Conservation (phyloP, 2,113 vertebrate genomes). For the Raja brachyura region DNA sequence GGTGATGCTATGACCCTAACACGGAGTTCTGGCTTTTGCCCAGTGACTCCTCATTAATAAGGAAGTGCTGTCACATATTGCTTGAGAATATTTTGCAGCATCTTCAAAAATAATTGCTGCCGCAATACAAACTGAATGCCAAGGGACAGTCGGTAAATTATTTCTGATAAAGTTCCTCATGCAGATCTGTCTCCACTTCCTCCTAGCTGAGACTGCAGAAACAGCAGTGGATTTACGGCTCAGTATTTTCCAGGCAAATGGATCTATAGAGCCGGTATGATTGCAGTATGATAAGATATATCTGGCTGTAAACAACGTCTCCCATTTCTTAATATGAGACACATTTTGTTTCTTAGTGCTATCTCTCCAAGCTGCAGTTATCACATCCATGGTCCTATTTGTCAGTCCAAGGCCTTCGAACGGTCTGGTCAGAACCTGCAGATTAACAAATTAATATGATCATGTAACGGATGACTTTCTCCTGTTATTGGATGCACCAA, state of each 20-base stretch:
- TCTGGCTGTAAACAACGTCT: too few species aligned
- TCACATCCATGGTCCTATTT: too few species aligned
- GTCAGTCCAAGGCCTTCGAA: too few species aligned
- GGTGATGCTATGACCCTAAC: too few species aligned
- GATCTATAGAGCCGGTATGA: constrained; percentile 57
- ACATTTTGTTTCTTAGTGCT: too few species aligned
- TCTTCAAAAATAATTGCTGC: constrained; percentile 49
- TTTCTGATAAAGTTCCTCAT: constrained; percentile 42
- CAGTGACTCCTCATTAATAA: constrained; percentile 43
- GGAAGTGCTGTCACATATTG: constrained; percentile 41
- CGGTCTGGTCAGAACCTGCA: too few species aligned
- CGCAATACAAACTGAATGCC: constrained; percentile 46
- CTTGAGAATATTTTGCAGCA: constrained; percentile 41
- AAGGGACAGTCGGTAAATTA: constrained; percentile 42
- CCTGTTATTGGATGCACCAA: too few species aligned
- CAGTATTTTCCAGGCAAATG: constrained; percentile 50
- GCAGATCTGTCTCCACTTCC: background rate
- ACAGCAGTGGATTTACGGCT: constrained; percentile 52
- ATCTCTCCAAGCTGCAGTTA: too few species aligned
- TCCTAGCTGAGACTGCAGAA: constrained; percentile 48
- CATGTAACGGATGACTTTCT: too few species aligned
- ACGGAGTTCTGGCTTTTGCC: background rate
- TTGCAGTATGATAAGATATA: too few species aligned
- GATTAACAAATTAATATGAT: too few species aligned
- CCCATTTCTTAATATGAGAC: too few species aligned